Conservation (phyloP, 2,888 invertebrate genomes). For the Sclerodermus sp. region DNA sequence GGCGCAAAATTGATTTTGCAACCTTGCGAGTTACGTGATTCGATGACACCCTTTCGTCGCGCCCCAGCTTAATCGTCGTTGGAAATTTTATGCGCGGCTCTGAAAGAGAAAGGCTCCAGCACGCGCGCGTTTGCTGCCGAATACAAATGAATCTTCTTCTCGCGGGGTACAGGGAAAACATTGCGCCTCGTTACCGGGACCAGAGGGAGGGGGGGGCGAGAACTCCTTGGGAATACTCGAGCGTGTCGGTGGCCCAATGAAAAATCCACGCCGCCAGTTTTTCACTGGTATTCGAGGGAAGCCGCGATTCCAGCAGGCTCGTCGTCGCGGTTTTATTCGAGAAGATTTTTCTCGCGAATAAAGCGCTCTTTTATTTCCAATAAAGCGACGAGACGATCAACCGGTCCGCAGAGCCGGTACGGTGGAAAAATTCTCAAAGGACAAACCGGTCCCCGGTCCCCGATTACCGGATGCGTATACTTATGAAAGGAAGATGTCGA, state of each 20-base stretch:
- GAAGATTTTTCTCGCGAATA: too few relatives aligned
- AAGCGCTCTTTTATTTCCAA: too few relatives aligned
- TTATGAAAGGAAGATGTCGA: slow-evolving; percentile 8
- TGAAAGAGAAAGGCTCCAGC: slow-evolving; percentile 13
- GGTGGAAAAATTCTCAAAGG: slow-evolving; percentile 2
- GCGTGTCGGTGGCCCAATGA: too few relatives aligned
- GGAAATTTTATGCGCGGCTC: slow-evolving; percentile 6
- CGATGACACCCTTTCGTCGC: background rate
- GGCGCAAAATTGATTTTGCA: background rate
- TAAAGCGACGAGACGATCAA: background rate
- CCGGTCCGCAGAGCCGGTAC: background rate
- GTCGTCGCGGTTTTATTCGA: too few relatives aligned
- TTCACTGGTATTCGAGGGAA: too few relatives aligned
- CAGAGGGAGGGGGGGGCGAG: too few relatives aligned
- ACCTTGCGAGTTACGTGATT: slow-evolving; percentile 3
- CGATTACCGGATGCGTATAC: slow-evolving; percentile 11
- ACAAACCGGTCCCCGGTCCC: slow-evolving; percentile 14
- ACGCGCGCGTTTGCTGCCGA: background rate
- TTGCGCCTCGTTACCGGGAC: too few relatives aligned
- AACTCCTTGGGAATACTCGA: too few relatives aligned
- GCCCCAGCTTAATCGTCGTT: background rate
- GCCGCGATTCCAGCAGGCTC: too few relatives aligned
- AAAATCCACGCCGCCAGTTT: too few relatives aligned
- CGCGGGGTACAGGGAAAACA: background rate
- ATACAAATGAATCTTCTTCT: slow-evolving; percentile 6